Percentiles rank a stretch among this genome's conserved stretches.
Evolutionary conservation across 2,888 invertebrate genomes (phyloP).

Genomic region (Dorcus hopei): DNA sequence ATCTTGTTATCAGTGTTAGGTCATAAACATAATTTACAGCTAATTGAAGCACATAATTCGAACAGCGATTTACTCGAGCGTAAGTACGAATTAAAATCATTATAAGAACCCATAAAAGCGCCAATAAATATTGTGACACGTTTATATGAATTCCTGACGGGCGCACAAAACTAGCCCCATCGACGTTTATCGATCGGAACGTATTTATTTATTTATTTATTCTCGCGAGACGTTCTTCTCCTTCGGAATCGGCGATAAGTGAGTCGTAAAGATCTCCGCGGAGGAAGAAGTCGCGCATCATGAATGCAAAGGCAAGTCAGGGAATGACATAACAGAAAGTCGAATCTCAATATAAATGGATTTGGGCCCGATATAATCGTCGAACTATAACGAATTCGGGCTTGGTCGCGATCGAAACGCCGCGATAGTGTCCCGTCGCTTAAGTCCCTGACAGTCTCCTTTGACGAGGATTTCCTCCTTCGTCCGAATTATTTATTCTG

Average conservation of each 20-base stretch:
- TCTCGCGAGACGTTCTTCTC: not conserved
- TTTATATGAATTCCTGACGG: not conserved
- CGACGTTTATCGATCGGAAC: not conserved
- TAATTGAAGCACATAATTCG: too few relatives aligned
- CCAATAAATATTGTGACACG: slow-evolving; percentile 1
- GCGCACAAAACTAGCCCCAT: not conserved
- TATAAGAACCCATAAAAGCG: not conserved
- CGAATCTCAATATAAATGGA: slow-evolving; percentile 49
- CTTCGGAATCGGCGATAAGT: not conserved
- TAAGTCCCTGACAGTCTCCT: slow-evolving; percentile 35
- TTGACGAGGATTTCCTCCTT: slow-evolving; percentile 46
- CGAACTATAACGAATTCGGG: slow-evolving; percentile 39
- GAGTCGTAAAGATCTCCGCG: not conserved
- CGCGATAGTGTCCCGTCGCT: slow-evolving; percentile 43
- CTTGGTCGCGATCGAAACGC: slow-evolving; percentile 39
- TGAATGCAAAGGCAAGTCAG: slow-evolving; percentile 30
- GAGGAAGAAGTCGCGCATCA: not conserved
- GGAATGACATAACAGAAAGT: slow-evolving; percentile 45
- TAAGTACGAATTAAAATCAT: too few relatives aligned
- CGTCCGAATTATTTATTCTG: slow-evolving; percentile 41
- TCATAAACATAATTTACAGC: too few relatives aligned
- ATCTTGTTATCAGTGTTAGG: too few relatives aligned
- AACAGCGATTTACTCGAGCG: too few relatives aligned
- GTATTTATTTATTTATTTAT: not conserved
- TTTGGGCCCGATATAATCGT: slow-evolving; percentile 45